Base-by-base conservation (phyloP, 1,140 invertebrate species). In the Lanistes nyassanus region DNA sequence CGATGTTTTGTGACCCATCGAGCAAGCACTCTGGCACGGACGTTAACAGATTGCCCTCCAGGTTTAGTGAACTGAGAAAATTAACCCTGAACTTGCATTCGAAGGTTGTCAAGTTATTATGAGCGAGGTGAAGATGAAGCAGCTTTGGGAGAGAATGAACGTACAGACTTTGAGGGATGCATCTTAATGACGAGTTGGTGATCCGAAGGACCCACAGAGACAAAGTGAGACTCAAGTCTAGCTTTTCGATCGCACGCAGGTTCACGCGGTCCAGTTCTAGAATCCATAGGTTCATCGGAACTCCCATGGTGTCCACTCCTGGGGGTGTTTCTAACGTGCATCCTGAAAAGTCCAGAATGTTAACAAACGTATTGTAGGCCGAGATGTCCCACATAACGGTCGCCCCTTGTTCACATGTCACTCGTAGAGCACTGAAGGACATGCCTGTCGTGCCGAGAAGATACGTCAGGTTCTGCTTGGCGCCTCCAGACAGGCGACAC, bases 271-370 rank as follows among this genome's bases (percentile, higher is more conserved):
- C 34, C 23, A 76, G 26, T 37, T 76, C 62, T 34, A 76, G 26
- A 58, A 79, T 75, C 77, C 77, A 79, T 37, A 76, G 39, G 37
- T 76, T 79, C n/a, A n/a, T n/a, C 56, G 76, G 77, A 42, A 79
- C 65, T 19, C 47, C 56, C 31, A 75, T 7, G 0, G 1, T 37
- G 42, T 36, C 36, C 2, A n/a, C 0, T 23, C 13, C 34, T 13
- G 47, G 34, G 31, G 58, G 11, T n/a, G 62, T 37, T 19, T 60
- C 34, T 56, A 72, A 36, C 31, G 16, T 9, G 56, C 70, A 72
- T 21, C 56, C 70, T 5, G 31, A n/a, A 9, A 72, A 26, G 34
- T 72, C 70, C 53, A 72, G 70, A 19, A 72, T 37, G 55, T 42
- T 37, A 21, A 62, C 3, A 29, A 72, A 72, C n/a, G 55, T 36